A percentile compares a stretch with the other conserved stretches of the same genome.
Evolutionary conservation across 2,113 vertebrate species (phyloP).

Genomic region (Psophia crepitans): DNA sequence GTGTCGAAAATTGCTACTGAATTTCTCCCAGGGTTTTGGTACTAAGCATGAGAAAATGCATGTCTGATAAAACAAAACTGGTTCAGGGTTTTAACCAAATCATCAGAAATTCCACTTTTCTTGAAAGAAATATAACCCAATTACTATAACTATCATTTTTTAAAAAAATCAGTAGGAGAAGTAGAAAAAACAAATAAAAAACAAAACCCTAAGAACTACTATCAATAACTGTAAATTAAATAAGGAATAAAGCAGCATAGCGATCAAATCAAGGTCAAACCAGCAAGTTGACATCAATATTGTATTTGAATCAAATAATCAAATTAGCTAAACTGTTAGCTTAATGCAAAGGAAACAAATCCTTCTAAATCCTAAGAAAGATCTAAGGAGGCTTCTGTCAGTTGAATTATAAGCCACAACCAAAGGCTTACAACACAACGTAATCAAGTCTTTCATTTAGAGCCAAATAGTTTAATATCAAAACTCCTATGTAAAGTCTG

Average conservation of each 20-base stretch:
- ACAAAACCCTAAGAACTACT: not conserved
- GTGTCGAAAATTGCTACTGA: not conserved
- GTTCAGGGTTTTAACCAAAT: not conserved
- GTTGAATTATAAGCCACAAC: not conserved
- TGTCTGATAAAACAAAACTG: not conserved
- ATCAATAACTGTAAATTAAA: not conserved
- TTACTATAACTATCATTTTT: not conserved
- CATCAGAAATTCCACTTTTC: not conserved
- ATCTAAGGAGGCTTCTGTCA: not conserved
- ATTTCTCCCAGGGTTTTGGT: not conserved
- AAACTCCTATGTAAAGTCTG: not conserved
- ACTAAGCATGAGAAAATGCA: not conserved
- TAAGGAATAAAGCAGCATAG: not conserved
- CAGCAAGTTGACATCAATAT: not conserved
- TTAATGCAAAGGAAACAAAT: not conserved
- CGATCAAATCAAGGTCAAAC: not conserved
- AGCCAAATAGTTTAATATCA: not conserved
- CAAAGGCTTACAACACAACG: not conserved
- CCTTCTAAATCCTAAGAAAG: not conserved
- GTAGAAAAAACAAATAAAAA: not conserved
- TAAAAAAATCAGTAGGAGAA: not conserved
- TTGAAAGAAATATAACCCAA: not conserved
- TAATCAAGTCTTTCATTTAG: not conserved
- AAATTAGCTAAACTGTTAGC: not conserved
- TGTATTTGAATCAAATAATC: not conserved